Evolutionary conservation across 2,113 vertebrate species (phyloP), one percentile per base, ranked within the genome.

Genomic region (Ptyas mucosa): DNA sequence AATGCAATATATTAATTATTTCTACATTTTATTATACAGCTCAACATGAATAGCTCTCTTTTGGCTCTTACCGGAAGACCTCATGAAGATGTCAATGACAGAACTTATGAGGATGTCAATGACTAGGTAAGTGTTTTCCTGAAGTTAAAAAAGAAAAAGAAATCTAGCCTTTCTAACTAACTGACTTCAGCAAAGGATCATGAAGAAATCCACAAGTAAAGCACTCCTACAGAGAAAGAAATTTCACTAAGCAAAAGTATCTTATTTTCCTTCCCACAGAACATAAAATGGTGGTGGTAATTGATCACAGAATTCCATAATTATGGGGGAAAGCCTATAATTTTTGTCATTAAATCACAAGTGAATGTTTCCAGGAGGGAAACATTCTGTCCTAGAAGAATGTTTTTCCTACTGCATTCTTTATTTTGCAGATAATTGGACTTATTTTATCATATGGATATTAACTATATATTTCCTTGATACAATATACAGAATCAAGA

Each of bases 121-220:
- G 94, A 46, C 9, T 20, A 91, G 91, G 88, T 75, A 89, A 95
- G 85, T 23, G 91, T 85, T 86, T 91, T 75, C 46, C 53, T 29
- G 58, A 49, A 53, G 15, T 64, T 0, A 49, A 69, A 90, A 51
- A 39, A 18, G 34, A 49, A 3, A 8, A 93, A 58, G 46, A 54
- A 92, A 57, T 89, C 92, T 92, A 90, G 23, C 89, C 81, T 58
- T 23, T 23, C 89, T 88, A 88, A 61, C 85, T 64, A 88, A 57
- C 85, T 64, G 55, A 24, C 29, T 69, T 92, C 61, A 87, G 57
- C 87, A 90, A 61, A 93, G 89, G n/a, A 20, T 6, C 26, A 85
- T 51, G 49, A 75, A 18, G 14, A 46, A 91, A 43, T 21, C 20
- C 12, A 26, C 64, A 54, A 24, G 8, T 52, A 90, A 46, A 81